Evolutionary conservation across 2,888 invertebrate species (phyloP).

Genomic region (Meloe dianella): DNA sequence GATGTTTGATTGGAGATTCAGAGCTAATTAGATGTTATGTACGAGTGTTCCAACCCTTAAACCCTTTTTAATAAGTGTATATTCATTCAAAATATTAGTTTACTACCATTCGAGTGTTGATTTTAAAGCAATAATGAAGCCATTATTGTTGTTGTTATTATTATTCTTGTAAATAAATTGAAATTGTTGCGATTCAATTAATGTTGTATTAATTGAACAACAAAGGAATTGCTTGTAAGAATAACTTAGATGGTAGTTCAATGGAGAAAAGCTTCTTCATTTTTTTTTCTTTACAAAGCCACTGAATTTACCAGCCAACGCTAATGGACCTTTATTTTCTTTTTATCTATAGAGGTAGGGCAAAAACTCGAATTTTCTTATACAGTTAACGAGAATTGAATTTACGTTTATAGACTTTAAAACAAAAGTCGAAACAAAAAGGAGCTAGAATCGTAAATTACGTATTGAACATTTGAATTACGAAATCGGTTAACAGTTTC

Average conservation of each 20-base stretch:
- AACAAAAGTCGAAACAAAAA: background rate
- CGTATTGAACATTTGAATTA: background rate
- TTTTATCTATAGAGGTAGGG: background rate
- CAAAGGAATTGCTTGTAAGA: background rate
- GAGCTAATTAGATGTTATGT: background rate
- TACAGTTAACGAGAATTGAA: background rate
- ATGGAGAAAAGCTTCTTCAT: background rate
- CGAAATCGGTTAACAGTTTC: background rate
- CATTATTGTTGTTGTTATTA: background rate
- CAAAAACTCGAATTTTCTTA: background rate
- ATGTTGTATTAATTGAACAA: background rate
- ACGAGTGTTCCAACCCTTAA: background rate
- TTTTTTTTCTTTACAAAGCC: background rate
- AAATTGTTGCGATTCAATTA: background rate
- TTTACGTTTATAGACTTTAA: background rate
- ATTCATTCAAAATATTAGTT: background rate
- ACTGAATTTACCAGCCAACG: background rate
- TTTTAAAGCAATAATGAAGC: background rate
- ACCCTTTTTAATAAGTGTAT: background rate
- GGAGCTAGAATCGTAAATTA: background rate
- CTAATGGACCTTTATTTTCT: conserved; percentile 8
- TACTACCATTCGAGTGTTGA: background rate
- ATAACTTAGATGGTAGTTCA: background rate
- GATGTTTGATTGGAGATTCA: background rate
- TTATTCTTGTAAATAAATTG: background rate